Conservation (phyloP, 2,797 vertebrate species). For the Coreius guichenoti region DNA sequence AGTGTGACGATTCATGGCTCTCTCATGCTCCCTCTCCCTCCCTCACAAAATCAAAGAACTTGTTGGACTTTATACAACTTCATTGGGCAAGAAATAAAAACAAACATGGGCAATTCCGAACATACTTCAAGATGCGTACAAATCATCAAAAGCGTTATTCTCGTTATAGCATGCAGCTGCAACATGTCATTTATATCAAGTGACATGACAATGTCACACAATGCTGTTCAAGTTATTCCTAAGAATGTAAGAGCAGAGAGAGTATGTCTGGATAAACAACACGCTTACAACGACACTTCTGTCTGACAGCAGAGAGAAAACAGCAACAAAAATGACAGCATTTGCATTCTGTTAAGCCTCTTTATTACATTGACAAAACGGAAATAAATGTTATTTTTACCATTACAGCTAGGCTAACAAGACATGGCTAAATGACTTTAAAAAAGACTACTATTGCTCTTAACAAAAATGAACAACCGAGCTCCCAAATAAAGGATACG, state of each 20-base stretch:
- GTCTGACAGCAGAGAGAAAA: neutral
- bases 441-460: neutral
- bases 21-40: neutral
- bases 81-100: neutral
- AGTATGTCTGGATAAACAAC: neutral
- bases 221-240: neutral
- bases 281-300: neutral
- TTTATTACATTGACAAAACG: neutral
- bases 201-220: constrained; percentile 1
- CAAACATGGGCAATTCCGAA: neutral
- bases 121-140: neutral
- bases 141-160: neutral
- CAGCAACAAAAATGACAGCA: neutral
- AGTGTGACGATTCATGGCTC: neutral
- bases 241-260: constrained; percentile 2
- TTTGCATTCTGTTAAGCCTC: neutral
- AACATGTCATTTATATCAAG: neutral
- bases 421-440: constrained; percentile 6
- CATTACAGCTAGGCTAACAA: constrained; percentile 21
- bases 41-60: neutral
- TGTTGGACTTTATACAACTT: constrained; percentile 1
- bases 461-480: neutral
- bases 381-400: neutral
- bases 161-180: neutral
- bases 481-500: constrained; percentile 76